These are phyloP conservation scores for Onthophagus taurus DNA, from an alignment of 1,140 invertebrate genomes.

Conservation along the genomic window DNA sequence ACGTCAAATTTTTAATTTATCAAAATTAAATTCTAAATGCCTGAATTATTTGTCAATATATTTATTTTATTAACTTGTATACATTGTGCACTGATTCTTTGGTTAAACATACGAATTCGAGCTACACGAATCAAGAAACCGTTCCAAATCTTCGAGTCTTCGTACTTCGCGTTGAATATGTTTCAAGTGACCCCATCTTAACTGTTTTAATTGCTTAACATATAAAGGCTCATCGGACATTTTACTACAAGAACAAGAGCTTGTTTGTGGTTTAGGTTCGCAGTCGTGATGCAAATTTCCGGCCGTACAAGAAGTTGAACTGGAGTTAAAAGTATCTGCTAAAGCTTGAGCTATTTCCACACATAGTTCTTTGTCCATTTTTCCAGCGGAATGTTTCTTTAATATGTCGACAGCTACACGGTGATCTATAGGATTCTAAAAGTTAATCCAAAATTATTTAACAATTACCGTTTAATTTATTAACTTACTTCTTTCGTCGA, in stretches of 20 bases:
- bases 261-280: constrained; percentile 10
- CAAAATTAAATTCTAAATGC: no score
- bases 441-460: background rate
- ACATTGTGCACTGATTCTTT: no score
- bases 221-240: constrained; percentile 17
- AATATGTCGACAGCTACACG: constrained; percentile 22
- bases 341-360: constrained; percentile 25
- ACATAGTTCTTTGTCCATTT: constrained; percentile 21
- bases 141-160: constrained; percentile 37
- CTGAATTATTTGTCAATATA: no score
- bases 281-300: no score
- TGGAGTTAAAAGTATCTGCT: constrained; percentile 22
- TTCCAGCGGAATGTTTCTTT: constrained; percentile 18
- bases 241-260: constrained; percentile 12
- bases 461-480: background rate
- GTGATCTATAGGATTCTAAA: constrained; percentile 9
- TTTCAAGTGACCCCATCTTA: constrained; percentile 38
- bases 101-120: no score
- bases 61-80: no score
- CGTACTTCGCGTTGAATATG: constrained; percentile 38
- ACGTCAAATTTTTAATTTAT: no score
- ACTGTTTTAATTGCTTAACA: constrained; percentile 34
- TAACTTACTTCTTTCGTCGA: constrained; percentile 5
- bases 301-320: constrained; percentile 8
- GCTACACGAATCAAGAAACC: constrained; percentile 36